These are phyloP conservation scores for Salminus brasiliensis DNA, from an alignment of 2,113 vertebrate genomes.

Conservation along the genomic window DNA sequence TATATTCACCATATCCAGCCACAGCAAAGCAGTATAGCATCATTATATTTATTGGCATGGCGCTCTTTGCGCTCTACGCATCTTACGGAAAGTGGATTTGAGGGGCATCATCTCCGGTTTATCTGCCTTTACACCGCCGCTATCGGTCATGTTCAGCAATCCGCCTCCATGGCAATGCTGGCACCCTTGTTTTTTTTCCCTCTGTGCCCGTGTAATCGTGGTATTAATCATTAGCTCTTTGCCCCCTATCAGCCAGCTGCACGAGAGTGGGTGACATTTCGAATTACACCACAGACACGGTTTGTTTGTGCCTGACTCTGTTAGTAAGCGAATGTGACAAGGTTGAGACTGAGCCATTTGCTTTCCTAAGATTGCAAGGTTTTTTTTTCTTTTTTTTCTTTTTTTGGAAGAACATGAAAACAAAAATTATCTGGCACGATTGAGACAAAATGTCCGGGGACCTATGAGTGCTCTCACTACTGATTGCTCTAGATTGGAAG, in stretches of 20 bases:
- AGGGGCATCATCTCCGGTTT: conserved; percentile 54
- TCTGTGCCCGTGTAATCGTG: conserved; percentile 73
- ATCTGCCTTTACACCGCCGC: conserved; percentile 64
- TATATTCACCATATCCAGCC: conserved; percentile 50
- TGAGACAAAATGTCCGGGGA: neutral
- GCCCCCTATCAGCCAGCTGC: conserved; percentile 76
- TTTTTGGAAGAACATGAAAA: conserved; percentile 36
- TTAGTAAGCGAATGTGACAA: conserved; percentile 25
- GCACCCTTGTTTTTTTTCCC: conserved; percentile 70
- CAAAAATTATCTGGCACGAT: conserved; percentile 10
- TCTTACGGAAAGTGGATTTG: conserved; percentile 57
- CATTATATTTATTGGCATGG: conserved; percentile 59
- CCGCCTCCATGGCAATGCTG: conserved; percentile 68
- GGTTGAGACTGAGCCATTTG: conserved; percentile 40
- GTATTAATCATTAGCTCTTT: conserved; percentile 83
- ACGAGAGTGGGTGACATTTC: conserved; percentile 66
- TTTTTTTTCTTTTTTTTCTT: neutral
- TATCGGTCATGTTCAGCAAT: conserved; percentile 75
- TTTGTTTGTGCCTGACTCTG: conserved; percentile 60
- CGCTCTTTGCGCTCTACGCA: conserved; percentile 45
- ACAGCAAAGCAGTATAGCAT: conserved; percentile 52
- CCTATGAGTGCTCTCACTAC: conserved; percentile 2
- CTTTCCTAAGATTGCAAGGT: conserved; percentile 24
- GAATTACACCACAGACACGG: conserved; percentile 66
- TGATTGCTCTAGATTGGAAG: conserved; percentile 2